Evolutionary conservation across 2,797 vertebrate species (phyloP).

Genomic region (Periophthalmus magnuspinnatus): DNA sequence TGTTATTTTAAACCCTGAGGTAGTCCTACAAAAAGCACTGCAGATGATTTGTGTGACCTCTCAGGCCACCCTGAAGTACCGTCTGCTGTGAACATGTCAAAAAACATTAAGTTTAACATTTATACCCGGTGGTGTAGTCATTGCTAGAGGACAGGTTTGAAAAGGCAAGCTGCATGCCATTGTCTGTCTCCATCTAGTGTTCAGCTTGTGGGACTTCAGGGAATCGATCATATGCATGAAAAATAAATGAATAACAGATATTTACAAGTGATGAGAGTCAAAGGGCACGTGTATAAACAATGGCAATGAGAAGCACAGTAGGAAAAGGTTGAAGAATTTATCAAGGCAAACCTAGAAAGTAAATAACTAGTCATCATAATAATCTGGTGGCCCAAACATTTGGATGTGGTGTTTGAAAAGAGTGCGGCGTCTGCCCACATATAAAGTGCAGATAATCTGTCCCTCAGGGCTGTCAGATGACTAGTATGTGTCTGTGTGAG

Average conservation of each 20-base stretch:
- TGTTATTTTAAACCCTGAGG: neutral
- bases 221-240: neutral
- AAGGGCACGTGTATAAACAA: neutral
- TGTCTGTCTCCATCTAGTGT: constrained; percentile 46
- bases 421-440: constrained; percentile 13
- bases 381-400: neutral
- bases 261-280: neutral
- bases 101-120: constrained; percentile 47
- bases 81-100: constrained; percentile 54
- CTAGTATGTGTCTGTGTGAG: constrained; percentile 10
- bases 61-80: constrained; percentile 1
- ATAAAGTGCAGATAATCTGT: constrained; percentile 11
- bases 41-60: constrained; percentile 26
- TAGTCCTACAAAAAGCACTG: constrained; percentile 8
- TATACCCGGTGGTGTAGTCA: constrained; percentile 50
- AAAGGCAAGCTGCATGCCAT: constrained; percentile 25
- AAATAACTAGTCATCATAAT: neutral
- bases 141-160: constrained; percentile 42
- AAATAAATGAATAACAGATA: neutral
- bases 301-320: neutral
- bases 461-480: constrained; percentile 14
- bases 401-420: neutral
- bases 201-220: constrained; percentile 10
- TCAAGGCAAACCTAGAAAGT: neutral
- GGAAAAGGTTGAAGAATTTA: neutral